Evolutionary conservation across 2,113 vertebrate species (phyloP).

Genomic region (Syngnathoides biaculeatus): DNA sequence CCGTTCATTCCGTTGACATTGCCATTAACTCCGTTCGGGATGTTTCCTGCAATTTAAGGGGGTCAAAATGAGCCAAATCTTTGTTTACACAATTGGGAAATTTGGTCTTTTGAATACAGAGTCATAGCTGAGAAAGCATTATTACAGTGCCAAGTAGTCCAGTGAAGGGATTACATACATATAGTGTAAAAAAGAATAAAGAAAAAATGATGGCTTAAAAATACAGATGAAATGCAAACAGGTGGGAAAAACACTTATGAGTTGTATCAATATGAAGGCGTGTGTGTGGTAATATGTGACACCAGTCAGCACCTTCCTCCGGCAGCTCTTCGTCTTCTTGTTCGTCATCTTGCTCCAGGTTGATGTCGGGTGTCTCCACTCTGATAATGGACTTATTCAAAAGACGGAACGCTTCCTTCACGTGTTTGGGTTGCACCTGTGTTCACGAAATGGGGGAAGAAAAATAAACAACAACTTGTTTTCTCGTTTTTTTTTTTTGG

Average conservation of each 20-base stretch:
- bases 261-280: neutral
- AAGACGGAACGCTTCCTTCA: slow-evolving; percentile 96
- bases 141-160: too few species aligned
- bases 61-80: neutral
- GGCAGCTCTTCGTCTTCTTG: slow-evolving; percentile 73
- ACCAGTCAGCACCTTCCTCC: slow-evolving; percentile 66
- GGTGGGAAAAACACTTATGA: too few species aligned
- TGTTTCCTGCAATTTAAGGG: slow-evolving; percentile 65
- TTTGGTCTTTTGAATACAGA: neutral
- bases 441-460: neutral
- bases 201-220: too few species aligned
- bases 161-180: too few species aligned
- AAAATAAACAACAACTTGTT: neutral
- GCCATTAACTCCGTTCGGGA: slow-evolving; percentile 75
- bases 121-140: neutral
- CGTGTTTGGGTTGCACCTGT: slow-evolving; percentile 97
- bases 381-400: slow-evolving; percentile 98
- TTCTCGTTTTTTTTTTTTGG: too few species aligned
- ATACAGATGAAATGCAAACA: too few species aligned
- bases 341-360: slow-evolving; percentile 91
- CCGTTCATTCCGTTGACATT: slow-evolving; percentile 58
- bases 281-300: neutral
- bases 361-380: slow-evolving; percentile 96
- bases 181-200: too few species aligned
- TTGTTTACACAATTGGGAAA: neutral